phyloP scores from a whole-genome alignment of 2,113 vertebrate species.

The Prolemur simus region DNA sequence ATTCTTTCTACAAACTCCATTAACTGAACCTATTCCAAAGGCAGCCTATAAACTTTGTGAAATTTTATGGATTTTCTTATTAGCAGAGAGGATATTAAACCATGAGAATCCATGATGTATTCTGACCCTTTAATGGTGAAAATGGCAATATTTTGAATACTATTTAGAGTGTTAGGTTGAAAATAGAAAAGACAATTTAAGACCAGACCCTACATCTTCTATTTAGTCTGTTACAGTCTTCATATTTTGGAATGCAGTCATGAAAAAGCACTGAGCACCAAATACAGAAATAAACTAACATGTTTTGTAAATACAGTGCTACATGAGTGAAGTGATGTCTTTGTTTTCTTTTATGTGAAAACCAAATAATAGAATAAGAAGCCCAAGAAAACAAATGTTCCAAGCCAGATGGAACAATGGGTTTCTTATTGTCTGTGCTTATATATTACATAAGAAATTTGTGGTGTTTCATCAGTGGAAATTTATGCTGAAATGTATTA shows the following conservation, averaged over 20 bases:
- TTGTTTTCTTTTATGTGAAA: background rate
- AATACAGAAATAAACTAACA: background rate
- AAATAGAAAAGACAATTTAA: background rate
- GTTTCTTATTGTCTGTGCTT: background rate
- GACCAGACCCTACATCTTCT: background rate
- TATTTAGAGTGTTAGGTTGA: background rate
- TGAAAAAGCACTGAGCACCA: background rate
- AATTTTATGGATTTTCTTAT: background rate
- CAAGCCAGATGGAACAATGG: background rate
- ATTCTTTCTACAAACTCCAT: background rate
- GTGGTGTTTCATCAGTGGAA: background rate
- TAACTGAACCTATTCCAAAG: background rate
- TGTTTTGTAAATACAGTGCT: background rate
- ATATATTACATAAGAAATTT: conserved; percentile 38
- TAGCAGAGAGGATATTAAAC: background rate
- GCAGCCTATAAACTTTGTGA: background rate
- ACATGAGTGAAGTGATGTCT: background rate
- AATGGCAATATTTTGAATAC: background rate
- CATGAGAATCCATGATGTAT: background rate
- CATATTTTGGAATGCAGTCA: background rate
- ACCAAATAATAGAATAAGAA: conserved; percentile 13
- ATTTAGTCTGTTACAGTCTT: background rate
- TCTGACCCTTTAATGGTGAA: background rate
- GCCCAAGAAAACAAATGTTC: background rate
- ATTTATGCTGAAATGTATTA: conserved; percentile 26